Conservation (phyloP, 2,797 vertebrate species). For the Salmo trutta region DNA sequence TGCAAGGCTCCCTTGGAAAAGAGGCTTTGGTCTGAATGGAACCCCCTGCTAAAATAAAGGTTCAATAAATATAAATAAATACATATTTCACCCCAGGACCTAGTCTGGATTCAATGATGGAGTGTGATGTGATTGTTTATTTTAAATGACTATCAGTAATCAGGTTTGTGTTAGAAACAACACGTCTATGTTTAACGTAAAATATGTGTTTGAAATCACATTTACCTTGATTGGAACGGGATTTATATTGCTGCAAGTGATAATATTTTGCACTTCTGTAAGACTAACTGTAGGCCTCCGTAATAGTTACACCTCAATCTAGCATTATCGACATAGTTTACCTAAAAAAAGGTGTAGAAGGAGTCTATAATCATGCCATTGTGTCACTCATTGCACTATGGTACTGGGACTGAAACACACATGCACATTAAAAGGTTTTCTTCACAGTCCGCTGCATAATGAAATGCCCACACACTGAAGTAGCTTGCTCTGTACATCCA, state of each 20-base stretch:
- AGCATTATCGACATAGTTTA: not conserved
- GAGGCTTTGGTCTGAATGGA: no score
- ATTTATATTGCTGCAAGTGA: not conserved
- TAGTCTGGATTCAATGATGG: no score
- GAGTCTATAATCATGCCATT: not conserved
- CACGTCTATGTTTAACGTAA: constrained; percentile 42
- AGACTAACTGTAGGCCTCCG: not conserved
- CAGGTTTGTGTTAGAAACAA: constrained; percentile 56
- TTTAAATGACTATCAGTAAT: not conserved
- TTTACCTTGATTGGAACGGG: constrained; percentile 36
- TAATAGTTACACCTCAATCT: not conserved
- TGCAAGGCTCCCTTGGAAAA: no score
- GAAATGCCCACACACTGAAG: constrained; percentile 63
- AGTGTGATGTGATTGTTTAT: not conserved
- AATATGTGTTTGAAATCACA: constrained; percentile 42
- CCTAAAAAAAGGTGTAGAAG: not conserved
- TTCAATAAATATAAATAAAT: no score
- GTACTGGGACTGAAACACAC: constrained; percentile 55
- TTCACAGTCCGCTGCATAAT: constrained; percentile 72
- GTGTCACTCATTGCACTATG: constrained; percentile 9
- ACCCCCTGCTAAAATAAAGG: no score
- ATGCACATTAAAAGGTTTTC: constrained; percentile 65
- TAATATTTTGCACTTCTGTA: not conserved
- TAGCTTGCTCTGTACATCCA: constrained; percentile 46
- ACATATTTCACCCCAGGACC: no score